Evolutionary conservation across 2,888 invertebrate genomes (phyloP), one percentile per base, ranked within the genome.

Genomic region (Trimorus sp.): DNA sequence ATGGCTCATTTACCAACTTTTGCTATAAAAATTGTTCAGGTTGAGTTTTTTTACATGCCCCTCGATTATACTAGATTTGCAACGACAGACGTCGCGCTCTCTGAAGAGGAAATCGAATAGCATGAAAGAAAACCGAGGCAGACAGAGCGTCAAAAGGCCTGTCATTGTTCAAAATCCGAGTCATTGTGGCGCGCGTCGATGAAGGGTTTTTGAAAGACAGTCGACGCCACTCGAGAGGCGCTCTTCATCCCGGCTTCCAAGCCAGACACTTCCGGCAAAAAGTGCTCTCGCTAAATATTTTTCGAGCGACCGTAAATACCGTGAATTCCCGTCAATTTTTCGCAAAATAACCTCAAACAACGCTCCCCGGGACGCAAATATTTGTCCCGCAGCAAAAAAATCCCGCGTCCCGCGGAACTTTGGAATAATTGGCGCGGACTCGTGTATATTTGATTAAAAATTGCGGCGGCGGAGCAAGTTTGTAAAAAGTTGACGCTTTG

Each of bases 201-300:
- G 71, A 73, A 79, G 79, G 51, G 79, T 71, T 73, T 78, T 79
- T 51, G 68, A 66, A 71, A 79, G 71, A 73, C 60, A 62, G 70
- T 66, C 73, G 73, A 71, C 42, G 16, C 58, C 54, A 71, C 78
- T 78, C 15, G n/a, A 78, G 66, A 65, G 65, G 62, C 36, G 11
- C 53, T 54, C 71, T 65, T 71, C 58, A 66, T 59, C 38, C 40
- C 0, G 36, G 36, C 51, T 60, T 66, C 15, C 51, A 7, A 38
- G 26, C 12, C 26, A 60, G 62, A 48, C 48, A 62, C 71, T 68
- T 73, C 54, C 54, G 15, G n/a, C 26, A 42, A 53, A 49, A 62
- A 66, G 71, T 68, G 26, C 40, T 62, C 68, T 54, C n/a, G 38
- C 37, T 54, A 79, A 60, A 73, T 70, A 65, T 71, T 78, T 78